These are phyloP conservation scores for Cantharis rufa DNA, from an alignment of 2,888 invertebrate species.

Conservation along the genomic window DNA sequence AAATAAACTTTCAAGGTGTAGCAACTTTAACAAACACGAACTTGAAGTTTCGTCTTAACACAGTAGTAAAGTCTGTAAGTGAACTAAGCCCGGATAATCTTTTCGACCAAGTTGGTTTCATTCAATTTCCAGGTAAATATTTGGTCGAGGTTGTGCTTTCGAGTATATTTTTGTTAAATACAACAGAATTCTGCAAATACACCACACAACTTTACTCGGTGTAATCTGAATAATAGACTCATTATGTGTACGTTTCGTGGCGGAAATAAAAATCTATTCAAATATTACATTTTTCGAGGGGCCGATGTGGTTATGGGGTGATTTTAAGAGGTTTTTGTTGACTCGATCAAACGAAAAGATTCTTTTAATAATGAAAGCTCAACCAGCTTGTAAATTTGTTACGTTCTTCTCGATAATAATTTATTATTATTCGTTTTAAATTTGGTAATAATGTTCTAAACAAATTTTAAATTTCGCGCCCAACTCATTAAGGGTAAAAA, in stretches of 20 bases:
- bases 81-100: constrained; percentile 42
- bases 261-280: constrained; percentile 53
- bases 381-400: not conserved
- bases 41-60: constrained; percentile 17
- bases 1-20: constrained; percentile 25
- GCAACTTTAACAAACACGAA: constrained; percentile 21
- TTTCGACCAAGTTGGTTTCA: constrained; percentile 27
- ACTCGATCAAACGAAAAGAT: constrained; percentile 31
- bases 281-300: constrained; percentile 35
- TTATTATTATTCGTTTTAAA: not conserved
- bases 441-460: not conserved
- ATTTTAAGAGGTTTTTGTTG: constrained; percentile 33
- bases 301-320: constrained; percentile 31
- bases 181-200: constrained; percentile 23
- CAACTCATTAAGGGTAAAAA: not conserved
- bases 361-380: not conserved
- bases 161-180: constrained; percentile 24
- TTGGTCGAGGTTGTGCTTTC: constrained; percentile 31
- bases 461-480: not conserved
- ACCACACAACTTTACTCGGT: constrained; percentile 29
- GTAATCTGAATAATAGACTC: constrained; percentile 49
- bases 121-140: constrained; percentile 37
- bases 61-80: constrained; percentile 31
- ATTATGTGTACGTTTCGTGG: constrained; percentile 53
- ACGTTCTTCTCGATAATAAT: too few relatives aligned